phyloP scores from a whole-genome alignment of 2,113 vertebrate species.

The Crotophaga sulcirostris region DNA sequence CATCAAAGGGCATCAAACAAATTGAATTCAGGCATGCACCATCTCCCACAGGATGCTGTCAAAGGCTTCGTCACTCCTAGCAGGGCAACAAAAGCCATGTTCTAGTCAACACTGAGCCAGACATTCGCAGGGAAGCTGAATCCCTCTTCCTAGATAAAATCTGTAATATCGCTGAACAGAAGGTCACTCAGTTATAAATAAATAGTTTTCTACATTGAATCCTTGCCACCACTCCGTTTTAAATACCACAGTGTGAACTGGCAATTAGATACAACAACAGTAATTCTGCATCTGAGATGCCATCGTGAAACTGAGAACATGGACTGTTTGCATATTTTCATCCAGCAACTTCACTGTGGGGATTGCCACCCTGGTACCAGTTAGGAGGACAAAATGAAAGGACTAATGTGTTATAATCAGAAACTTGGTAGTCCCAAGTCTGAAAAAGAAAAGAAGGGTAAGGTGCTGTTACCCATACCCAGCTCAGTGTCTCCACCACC shows the following conservation, averaged over 20 bases:
- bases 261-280: neutral
- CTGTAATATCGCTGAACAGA: constrained; percentile 27
- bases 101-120: neutral
- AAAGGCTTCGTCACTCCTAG: constrained; percentile 16
- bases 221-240: neutral
- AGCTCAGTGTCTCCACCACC: neutral
- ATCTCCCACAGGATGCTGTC: constrained; percentile 8
- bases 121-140: neutral
- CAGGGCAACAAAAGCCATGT: neutral
- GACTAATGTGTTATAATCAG: neutral
- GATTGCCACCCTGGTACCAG: neutral
- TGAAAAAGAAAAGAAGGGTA: neutral
- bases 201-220: constrained; percentile 36
- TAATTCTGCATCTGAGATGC: neutral
- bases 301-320: neutral
- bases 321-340: neutral
- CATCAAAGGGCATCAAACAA: constrained; percentile 39
- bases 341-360: neutral
- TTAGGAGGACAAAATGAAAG: neutral
- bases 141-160: neutral
- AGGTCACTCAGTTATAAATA: constrained; percentile 45
- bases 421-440: neutral
- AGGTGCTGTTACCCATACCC: neutral
- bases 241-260: neutral
- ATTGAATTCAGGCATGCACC: constrained; percentile 22